Conservation (phyloP, 2,888 invertebrate genomes). For the Tuta absoluta region DNA sequence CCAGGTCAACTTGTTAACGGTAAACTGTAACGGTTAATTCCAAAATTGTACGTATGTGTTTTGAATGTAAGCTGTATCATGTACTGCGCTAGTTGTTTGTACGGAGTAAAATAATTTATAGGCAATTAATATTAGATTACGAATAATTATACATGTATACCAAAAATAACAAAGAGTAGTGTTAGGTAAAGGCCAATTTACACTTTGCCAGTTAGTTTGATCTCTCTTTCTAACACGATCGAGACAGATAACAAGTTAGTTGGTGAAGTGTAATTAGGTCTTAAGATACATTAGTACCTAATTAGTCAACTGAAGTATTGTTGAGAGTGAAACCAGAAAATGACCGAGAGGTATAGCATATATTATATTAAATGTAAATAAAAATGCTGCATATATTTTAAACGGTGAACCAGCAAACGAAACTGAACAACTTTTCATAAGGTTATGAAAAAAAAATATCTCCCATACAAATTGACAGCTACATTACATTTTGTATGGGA, state of each 20-base stretch:
- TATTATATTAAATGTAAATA: too few relatives aligned
- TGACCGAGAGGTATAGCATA: too few relatives aligned
- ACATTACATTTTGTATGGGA: too few relatives aligned
- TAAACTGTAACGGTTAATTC: not conserved
- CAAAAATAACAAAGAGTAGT: slow-evolving; percentile 59
- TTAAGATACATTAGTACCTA: slow-evolving; percentile 36
- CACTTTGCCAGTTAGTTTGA: too few relatives aligned
- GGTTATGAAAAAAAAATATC: too few relatives aligned
- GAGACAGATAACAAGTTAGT: too few relatives aligned
- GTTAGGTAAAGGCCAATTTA: slow-evolving; percentile 27
- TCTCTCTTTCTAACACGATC: too few relatives aligned
- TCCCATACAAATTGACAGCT: too few relatives aligned
- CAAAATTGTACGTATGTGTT: not conserved
- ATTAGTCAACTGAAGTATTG: slow-evolving; percentile 16
- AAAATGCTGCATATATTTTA: too few relatives aligned
- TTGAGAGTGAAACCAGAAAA: not conserved
- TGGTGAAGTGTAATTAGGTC: too few relatives aligned
- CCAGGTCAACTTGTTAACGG: not conserved
- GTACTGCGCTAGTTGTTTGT: not conserved
- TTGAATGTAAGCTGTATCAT: not conserved
- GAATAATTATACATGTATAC: slow-evolving; percentile 44
- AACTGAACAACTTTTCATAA: too few relatives aligned
- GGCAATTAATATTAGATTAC: slow-evolving; percentile 16
- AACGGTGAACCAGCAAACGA: too few relatives aligned
- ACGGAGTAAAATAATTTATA: not conserved